Base-by-base conservation (phyloP, 2,797 vertebrate genomes). In the Alca torda region DNA sequence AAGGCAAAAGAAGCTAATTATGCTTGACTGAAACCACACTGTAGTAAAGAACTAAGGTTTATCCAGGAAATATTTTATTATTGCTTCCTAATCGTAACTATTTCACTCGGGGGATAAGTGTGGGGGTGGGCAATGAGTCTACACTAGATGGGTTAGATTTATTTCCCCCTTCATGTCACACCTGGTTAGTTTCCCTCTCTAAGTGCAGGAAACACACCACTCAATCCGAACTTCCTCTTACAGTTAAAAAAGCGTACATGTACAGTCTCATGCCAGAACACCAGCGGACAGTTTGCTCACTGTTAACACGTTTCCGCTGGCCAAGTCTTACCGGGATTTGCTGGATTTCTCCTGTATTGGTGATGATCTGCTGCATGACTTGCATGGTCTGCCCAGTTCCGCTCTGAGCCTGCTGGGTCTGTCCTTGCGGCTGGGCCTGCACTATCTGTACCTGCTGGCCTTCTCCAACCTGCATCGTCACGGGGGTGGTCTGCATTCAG, bases 311-410 rank as follows among this genome's bases (percentile, higher is more conserved):
- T 31, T 51, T 17, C 39, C 16, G 4, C 10, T 6, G 57, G 45
- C 24, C 8, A 30, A 46, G 43, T 10, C 98, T 97, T 97, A 98
- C 98, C 94, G 98, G 98, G 74, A 98, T 98, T 19, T 99, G 99
- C 94, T 99, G 99, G 97, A 99, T 99, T 96, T 99, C 99, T 43
- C 99, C 99, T 0, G 99, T 99, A 97, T 99, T 99, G 96, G 99
- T 99, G 98, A 99, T 99, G 98, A 99, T 99, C 98, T 99, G 99
- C 97, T 99, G 99, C 99, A 99, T 99, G 97, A 99, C 99, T 95
- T 99, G 99, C 99, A 99, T 99, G 96, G 99, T 99, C 98, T 99
- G 99, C 28, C 99, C 98, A 0, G 98, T 97, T 16, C 98, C 51
- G 9, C 98, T 98, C 80, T 98, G 98, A 6, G 98, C 98, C 96